Base-by-base conservation (phyloP, 2,797 vertebrate genomes). In the Betta splendens region DNA sequence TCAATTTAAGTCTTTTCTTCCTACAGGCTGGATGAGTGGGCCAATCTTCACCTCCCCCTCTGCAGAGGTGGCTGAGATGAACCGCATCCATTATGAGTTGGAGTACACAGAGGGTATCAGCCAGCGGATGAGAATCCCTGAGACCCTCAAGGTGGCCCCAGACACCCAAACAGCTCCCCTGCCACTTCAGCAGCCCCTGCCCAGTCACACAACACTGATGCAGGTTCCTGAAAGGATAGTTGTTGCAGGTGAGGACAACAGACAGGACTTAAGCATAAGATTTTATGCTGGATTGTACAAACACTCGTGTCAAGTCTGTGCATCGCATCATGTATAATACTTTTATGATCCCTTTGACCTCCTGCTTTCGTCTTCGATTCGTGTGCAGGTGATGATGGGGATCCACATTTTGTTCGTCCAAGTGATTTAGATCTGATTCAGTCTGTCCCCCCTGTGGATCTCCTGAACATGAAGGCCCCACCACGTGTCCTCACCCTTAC, bases 21-120 rank as follows among this genome's bases (percentile, higher is more conserved):
- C 45, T 45, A n/a, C 64, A 87, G 87, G 58, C 87, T 89, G 91
- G 62, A 96, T 96, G 93, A 95, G 92, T 69, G 90, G 89, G 64
- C 86, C 91, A 20, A 89, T 90, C 0, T 95, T 94, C 79, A 87
- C 89, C 5, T 85, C 93, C 11, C 89, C 94, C 3, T 85, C 93
- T 72, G 90, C 92, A 26, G 95, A 97, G 80, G 94, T 94, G 92
- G 95, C 94, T 1, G 95, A 98, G 85, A 95, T 97, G 16, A 98
- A 89, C 86, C 94, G 95, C 40, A 95, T 97, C 77, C 96, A 97
- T 50, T 98, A 96, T 77, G 95, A 98, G 72, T 87, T 98, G 87
- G 94, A 98, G 9, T 98, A 98, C 87, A 98, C 95, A 0, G 95
- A 98, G 87, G 96, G 94, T 8, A 98, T 99, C 90, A 98, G 94